phyloP scores from a whole-genome alignment of 2,113 vertebrate genomes.

The Solea solea region DNA sequence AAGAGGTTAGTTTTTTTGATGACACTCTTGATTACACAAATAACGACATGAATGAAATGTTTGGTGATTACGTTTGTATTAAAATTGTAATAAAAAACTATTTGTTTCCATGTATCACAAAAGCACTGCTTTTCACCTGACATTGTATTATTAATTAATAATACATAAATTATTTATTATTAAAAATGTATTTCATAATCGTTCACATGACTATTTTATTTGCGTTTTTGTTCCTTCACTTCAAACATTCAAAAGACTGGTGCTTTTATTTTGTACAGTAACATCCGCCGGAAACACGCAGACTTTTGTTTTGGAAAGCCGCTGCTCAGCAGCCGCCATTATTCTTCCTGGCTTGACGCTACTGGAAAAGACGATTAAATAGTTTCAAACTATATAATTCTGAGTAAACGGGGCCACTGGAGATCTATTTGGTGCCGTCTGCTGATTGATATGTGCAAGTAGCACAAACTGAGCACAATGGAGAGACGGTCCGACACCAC shows the following conservation, averaged over 20 bases:
- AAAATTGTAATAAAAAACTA: conserved; percentile 10
- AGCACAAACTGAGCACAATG: conserved; percentile 40
- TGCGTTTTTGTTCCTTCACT: not conserved
- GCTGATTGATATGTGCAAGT: conserved; percentile 4
- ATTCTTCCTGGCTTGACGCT: conserved; percentile 78
- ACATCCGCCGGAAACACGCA: conserved; percentile 63
- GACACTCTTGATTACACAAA: not conserved
- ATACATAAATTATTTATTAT: no score
- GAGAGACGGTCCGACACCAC: conserved; percentile 56
- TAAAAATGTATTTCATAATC: no score
- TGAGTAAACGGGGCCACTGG: not conserved
- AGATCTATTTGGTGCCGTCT: accelerated
- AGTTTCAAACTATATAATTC: conserved; percentile 30
- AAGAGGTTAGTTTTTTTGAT: no score
- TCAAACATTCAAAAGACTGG: not conserved
- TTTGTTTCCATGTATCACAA: not conserved
- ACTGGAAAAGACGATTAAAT: conserved; percentile 43
- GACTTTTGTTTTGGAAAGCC: conserved; percentile 79
- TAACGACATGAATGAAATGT: not conserved
- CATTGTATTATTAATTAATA: not conserved
- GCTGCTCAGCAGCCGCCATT: conserved; percentile 64
- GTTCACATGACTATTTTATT: no score
- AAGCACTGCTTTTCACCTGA: not conserved
- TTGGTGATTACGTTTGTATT: not conserved
- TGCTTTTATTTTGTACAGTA: conserved; percentile 55